Evolutionary conservation across 2,888 invertebrate species (phyloP).

Genomic region (Spodoptera exigua): DNA sequence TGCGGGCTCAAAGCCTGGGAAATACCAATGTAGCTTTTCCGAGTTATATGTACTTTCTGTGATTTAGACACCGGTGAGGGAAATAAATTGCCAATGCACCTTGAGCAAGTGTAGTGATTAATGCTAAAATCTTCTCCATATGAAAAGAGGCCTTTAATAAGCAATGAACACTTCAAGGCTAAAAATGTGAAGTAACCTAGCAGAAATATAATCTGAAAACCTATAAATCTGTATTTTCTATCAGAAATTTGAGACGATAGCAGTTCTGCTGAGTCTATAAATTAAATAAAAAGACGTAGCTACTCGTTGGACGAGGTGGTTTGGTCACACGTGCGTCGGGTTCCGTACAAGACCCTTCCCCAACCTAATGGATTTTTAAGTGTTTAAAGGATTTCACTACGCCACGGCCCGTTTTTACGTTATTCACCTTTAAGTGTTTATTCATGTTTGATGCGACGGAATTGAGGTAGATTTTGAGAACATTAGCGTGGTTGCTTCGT

Average conservation of each 20-base stretch:
- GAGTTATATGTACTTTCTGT: no score
- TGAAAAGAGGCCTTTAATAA: no score
- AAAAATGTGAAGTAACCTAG: no score
- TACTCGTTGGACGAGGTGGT: conserved; percentile 18
- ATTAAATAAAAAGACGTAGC: conserved; percentile 46
- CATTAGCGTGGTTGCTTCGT: neutral
- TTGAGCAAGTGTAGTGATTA: no score
- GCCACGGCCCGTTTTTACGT: conserved; percentile 34
- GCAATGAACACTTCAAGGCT: no score
- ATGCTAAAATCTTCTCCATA: no score
- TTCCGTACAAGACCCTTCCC: conserved; percentile 31
- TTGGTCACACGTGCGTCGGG: conserved; percentile 44
- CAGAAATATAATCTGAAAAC: conserved; percentile 8
- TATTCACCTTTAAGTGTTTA: conserved; percentile 39
- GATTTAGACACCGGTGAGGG: no score
- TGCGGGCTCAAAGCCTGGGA: no score
- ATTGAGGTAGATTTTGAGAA: neutral
- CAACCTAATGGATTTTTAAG: conserved; percentile 56
- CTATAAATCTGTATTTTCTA: neutral
- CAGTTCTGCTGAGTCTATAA: conserved; percentile 30
- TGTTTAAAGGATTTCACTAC: conserved; percentile 51
- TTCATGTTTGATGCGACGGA: conserved; percentile 34
- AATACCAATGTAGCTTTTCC: no score
- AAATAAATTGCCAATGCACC: no score
- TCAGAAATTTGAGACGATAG: conserved; percentile 12